phyloP scores from a whole-genome alignment of 2,113 vertebrate genomes.

The Tetraodon nigroviridis region DNA sequence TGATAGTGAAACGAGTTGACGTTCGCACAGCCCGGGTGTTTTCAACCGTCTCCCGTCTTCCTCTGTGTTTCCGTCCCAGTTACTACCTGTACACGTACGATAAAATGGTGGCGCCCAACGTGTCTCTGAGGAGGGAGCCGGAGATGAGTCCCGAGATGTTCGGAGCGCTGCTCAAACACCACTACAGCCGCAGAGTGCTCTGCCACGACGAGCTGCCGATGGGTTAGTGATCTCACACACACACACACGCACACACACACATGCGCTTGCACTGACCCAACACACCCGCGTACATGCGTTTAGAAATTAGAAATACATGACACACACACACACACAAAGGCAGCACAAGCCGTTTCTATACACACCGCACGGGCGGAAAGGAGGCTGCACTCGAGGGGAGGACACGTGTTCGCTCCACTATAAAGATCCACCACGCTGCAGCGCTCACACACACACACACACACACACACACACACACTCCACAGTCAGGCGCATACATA shows the following conservation, averaged over 20 bases:
- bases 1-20: background rate
- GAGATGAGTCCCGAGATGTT: slow-evolving; percentile 77
- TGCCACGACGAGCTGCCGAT: slow-evolving; percentile 67
- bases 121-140: slow-evolving; percentile 79
- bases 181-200: slow-evolving; percentile 70
- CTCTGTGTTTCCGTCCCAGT: slow-evolving; percentile 58
- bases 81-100: slow-evolving; percentile 97
- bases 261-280: background rate
- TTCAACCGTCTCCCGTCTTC: slow-evolving; percentile 9
- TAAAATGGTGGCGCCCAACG: slow-evolving; percentile 95
- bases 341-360: slow-evolving; percentile 11
- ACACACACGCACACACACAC: background rate
- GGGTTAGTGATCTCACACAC: slow-evolving; percentile 58
- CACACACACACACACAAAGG: slow-evolving; percentile 19
- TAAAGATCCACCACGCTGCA: slow-evolving; percentile 28
- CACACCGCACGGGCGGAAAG: slow-evolving; percentile 13
- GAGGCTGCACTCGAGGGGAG: background rate
- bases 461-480: too few relatives aligned
- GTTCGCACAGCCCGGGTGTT: background rate
- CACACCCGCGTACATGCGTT: too few relatives aligned
- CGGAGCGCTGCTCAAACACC: slow-evolving; percentile 78
- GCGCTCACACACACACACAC: slow-evolving; percentile 8
- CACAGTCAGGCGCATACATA: background rate
- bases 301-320: slow-evolving; percentile 8
- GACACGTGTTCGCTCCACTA: slow-evolving; percentile 25